Evolutionary conservation across 1,140 invertebrate genomes (phyloP).

Genomic region (Aphaenogaster ashmeadi): DNA sequence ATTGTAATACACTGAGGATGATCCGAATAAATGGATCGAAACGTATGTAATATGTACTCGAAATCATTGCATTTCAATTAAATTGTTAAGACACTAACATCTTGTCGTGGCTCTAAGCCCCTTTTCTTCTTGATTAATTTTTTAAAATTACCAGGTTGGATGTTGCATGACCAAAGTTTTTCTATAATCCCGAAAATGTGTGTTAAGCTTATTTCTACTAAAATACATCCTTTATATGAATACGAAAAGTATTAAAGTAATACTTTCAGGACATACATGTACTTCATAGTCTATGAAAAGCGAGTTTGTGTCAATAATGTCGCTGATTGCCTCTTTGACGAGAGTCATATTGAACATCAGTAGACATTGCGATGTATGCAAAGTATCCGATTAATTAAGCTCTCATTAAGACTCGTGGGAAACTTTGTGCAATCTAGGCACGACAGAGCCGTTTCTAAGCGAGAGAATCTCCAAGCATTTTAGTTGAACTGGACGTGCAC

Average conservation of each 20-base stretch:
- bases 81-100: too few species aligned
- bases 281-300: neutral
- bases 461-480: conserved; percentile 28
- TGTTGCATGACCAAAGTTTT: neutral
- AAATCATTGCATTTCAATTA: too few species aligned
- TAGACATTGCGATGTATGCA: conserved; percentile 54
- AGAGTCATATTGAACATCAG: neutral
- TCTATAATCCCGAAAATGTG: neutral
- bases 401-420: conserved; percentile 53
- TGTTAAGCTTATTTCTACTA: conserved; percentile 16
- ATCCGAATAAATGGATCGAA: too few species aligned
- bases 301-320: conserved; percentile 48
- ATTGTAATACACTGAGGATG: too few species aligned
- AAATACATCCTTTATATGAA: neutral
- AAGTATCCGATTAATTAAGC: conserved; percentile 73
- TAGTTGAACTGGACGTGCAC: conserved; percentile 25
- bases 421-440: conserved; percentile 44
- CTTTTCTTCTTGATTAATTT: too few species aligned
- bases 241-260: neutral
- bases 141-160: neutral
- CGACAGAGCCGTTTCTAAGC: conserved; percentile 25
- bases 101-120: too few species aligned
- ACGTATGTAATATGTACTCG: too few species aligned
- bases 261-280: neutral
- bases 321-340: conserved; percentile 51